phyloP scores from a whole-genome alignment of 2,113 vertebrate species.

The Phrynosoma platyrhinos region DNA sequence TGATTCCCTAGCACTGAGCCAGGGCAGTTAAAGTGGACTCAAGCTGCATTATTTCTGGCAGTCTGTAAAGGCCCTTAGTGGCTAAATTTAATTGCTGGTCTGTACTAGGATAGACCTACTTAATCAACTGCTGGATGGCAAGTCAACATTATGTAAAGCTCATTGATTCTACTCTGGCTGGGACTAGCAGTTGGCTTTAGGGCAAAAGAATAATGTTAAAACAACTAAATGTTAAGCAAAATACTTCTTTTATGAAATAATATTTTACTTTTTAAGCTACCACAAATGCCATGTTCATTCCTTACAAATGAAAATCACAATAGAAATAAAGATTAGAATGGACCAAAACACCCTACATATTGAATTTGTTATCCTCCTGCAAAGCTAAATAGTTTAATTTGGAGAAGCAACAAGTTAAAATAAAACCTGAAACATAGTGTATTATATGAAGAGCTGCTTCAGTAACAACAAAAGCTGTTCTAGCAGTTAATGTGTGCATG shows the following conservation, averaged over 20 bases:
- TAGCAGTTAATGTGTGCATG: not conserved
- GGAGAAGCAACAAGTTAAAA: not conserved
- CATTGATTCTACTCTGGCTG: too few species aligned
- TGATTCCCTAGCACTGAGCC: too few species aligned
- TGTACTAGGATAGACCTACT: too few species aligned
- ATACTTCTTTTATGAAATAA: not conserved
- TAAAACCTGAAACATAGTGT: accelerated
- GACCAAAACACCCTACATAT: not conserved
- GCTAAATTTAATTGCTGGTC: not conserved
- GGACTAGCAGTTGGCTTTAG: too few species aligned
- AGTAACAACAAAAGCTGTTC: not conserved
- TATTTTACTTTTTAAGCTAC: not conserved
- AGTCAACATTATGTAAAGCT: too few species aligned
- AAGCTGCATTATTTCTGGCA: too few species aligned
- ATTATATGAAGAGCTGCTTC: not conserved
- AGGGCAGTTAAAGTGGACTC: too few species aligned
- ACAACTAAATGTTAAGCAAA: not conserved
- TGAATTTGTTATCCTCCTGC: not conserved
- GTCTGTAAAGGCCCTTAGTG: too few species aligned
- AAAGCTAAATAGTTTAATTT: not conserved
- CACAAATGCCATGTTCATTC: not conserved
- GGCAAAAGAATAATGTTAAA: not conserved
- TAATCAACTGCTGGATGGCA: too few species aligned
- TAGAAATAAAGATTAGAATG: not conserved
- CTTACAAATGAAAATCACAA: slow-evolving; percentile 6